Base-by-base conservation (phyloP, 1,140 invertebrate genomes). In the Sycophaga agraensis region DNA sequence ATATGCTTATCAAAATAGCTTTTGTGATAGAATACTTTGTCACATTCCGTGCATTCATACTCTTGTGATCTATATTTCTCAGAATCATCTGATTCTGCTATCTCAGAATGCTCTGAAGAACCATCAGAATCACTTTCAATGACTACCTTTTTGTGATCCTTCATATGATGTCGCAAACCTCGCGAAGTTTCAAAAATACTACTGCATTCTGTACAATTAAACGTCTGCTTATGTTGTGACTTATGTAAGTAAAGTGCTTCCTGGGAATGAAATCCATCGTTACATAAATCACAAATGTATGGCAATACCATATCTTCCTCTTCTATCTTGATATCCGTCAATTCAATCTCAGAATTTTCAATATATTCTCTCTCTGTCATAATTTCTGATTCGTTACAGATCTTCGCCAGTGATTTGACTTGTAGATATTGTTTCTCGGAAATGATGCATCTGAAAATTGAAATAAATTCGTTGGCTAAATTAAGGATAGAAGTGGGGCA, bases 1-100 rank as follows among this genome's bases (percentile, higher is more conserved):
- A 76, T 21, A 8, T 81, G 79, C 35, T 79, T 80, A 54, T 77
- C 73, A 12, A 74, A 80, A 19, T 81, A 80, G 53, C 73, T 78
- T 51, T 73, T 77, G 59, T 79, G 74, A 0, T 74, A 68, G 63
- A 79, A 82, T 2, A 74, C 70, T 42, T 79, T 79, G 60, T 74
- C 72, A 60, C 79, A 80, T 0, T 69, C 74, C 22, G 77, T 72
- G 48, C 79, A 81, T 12, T 69, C 48, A 17, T 77, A 77, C 39
- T 78, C 72, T n/a, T 4, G 2, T 14, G 3, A 42, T 9, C 1
- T 26, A 28, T 6, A n/a, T 43, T 14, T 34, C 31, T 9, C 31
- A 2, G 34, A 67, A 61, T 4, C 66, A 63, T 11, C 28, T 31
- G 28, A 31, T 31, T 11, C 28, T 31, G 28, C 4, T 31, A 6